Evolutionary conservation across 2,888 invertebrate species (phyloP).

Genomic region (Sinelater perroti): DNA sequence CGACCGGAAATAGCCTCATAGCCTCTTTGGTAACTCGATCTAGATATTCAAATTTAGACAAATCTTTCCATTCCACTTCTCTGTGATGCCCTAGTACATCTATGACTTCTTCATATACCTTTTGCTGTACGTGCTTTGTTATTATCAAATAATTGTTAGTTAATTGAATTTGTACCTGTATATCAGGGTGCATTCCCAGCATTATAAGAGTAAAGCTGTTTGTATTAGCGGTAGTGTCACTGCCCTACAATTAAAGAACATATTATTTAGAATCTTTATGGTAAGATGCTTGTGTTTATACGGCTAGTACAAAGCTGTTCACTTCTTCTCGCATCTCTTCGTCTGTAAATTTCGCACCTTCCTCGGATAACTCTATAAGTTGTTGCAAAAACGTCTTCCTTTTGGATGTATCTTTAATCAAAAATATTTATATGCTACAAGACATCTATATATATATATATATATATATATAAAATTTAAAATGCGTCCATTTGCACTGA

Average conservation of each 20-base stretch:
- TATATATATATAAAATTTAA: too few relatives aligned
- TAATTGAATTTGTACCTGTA: too few relatives aligned
- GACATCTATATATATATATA: too few relatives aligned
- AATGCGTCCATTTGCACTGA: too few relatives aligned
- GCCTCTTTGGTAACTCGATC: conserved; percentile 67
- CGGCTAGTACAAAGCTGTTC: conserved; percentile 61
- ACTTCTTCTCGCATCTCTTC: conserved; percentile 65
- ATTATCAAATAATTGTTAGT: too few relatives aligned
- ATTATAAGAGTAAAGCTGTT: conserved; percentile 46
- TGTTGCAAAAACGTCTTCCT: conserved; percentile 61
- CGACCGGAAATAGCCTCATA: conserved; percentile 61
- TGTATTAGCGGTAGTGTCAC: conserved; percentile 50
- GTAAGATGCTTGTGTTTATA: too few relatives aligned
- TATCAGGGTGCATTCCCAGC: conserved; percentile 47
- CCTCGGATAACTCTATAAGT: conserved; percentile 62
- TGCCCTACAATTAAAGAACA: conserved; percentile 11
- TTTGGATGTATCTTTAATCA: neutral
- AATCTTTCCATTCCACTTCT: conserved; percentile 61
- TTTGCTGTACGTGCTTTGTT: conserved; percentile 45
- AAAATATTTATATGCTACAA: too few relatives aligned
- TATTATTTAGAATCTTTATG: too few relatives aligned
- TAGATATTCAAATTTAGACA: conserved; percentile 63
- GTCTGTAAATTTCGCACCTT: conserved; percentile 62
- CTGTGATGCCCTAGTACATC: conserved; percentile 60
- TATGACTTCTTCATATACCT: conserved; percentile 58